These are phyloP conservation scores for Antigone vipio DNA, from an alignment of 2,113 vertebrate species.

Conservation along the genomic window DNA sequence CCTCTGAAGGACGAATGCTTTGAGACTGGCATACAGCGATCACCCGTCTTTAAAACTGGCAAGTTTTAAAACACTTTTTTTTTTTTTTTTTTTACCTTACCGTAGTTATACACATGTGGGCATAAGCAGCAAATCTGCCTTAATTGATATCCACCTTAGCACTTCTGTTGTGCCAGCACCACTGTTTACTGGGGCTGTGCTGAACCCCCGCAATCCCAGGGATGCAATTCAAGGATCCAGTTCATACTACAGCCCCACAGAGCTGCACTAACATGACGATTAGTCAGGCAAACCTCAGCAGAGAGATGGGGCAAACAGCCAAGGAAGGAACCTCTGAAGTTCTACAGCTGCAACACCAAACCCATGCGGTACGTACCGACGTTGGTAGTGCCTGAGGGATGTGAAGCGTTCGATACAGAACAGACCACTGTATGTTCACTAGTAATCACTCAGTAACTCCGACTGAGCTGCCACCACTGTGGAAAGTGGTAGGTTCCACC, in stretches of 20 bases:
- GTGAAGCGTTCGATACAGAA: no score
- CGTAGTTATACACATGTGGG: rapidly evolving
- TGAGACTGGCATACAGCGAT: no score
- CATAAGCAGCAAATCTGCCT: neutral
- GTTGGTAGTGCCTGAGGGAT: neutral
- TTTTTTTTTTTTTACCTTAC: neutral
- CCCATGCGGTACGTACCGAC: rapidly evolving
- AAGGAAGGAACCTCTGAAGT: neutral
- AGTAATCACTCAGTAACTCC: neutral
- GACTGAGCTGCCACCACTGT: neutral
- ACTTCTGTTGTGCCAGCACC: neutral
- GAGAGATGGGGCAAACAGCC: neutral
- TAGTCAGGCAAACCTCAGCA: neutral
- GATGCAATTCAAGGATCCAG: neutral
- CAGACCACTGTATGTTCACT: neutral
- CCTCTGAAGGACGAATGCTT: neutral
- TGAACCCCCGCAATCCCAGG: neutral
- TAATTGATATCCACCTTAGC: neutral
- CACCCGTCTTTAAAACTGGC: neutral
- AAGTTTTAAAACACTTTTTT: neutral
- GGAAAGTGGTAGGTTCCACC: neutral
- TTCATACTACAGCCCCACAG: neutral
- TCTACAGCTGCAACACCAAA: neutral
- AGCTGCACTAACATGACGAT: neutral
- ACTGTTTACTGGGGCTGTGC: neutral